Base-by-base conservation (phyloP, 2,113 vertebrate species). In the Cyanoramphus novaezelandiae region DNA sequence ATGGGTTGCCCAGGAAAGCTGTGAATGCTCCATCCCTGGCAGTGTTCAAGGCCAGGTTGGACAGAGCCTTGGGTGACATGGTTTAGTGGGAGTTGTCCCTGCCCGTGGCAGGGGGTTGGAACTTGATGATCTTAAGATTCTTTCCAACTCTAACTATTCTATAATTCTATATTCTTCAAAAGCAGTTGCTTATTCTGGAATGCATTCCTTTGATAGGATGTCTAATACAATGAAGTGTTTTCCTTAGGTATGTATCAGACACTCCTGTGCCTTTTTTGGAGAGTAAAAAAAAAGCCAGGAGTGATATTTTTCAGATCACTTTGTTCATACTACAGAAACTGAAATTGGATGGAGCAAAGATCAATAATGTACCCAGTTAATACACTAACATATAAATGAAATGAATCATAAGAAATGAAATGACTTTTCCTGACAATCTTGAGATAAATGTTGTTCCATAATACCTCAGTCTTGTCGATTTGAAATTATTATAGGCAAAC, bases 281-380 rank as follows among this genome's bases (percentile, higher is more conserved):
- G 57, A 18, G 11, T 24, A 47, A 44, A 37, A 71, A 76, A 28
- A 68, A 46, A 43, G 17, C 43, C 43, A 14, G 33, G 74, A 83
- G 46, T 81, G 64, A 77, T 96, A 86, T 84, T 95, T 98, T 97
- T 95, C 76, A 88, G 68, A 91, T 93, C 55, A 46, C 41, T 96
- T 96, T 93, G 69, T 92, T 78, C 75, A 14, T 90, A 41, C 62
- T 76, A 39, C 85, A 65, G 95, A 92, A 94, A 65, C 65, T 85
- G 87, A 96, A 97, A 96, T 97, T 97, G 93, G 81, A 97, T 96
- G 92, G 79, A 97, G 49, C 65, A 95, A 85, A 82, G 93, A 98
- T 98, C 98, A 97, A 96, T 98, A 97, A 90, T 76, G 52, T 96
- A 96, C 96, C 93, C 77, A 91, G 85, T 88, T 96, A 98, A 98